These are phyloP conservation scores for Pachymerium ferrugineum DNA, from an alignment of 2,888 invertebrate genomes.

Conservation along the genomic window DNA sequence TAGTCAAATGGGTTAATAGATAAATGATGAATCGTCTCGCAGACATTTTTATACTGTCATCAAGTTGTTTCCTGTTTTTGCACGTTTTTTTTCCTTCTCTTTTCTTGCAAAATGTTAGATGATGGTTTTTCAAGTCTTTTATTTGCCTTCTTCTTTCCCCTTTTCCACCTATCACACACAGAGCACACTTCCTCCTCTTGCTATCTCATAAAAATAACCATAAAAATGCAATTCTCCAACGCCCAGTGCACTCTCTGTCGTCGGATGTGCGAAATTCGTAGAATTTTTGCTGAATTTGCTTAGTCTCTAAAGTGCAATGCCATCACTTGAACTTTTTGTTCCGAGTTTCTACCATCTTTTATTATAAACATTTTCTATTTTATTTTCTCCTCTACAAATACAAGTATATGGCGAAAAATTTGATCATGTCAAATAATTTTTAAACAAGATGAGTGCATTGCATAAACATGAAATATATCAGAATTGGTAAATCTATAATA, in stretches of 20 bases:
- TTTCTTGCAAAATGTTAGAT: neutral
- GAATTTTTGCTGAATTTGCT: neutral
- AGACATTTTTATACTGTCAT: constrained; percentile 4
- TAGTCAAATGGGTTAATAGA: neutral
- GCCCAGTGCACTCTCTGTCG: neutral
- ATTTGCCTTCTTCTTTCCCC: too few species aligned
- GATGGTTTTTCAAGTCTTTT: constrained; percentile 1
- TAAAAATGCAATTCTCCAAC: constrained; percentile 9
- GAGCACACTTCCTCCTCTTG: neutral
- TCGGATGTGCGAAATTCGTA: constrained; percentile 2
- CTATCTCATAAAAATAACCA: constrained; percentile 9
- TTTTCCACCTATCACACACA: constrained; percentile 2
- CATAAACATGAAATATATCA: too few species aligned
- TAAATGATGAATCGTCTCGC: neutral
- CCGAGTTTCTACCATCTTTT: neutral
- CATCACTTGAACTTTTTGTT: neutral
- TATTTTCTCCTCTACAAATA: neutral
- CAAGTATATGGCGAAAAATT: neutral
- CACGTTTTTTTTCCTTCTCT: neutral
- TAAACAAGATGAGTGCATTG: too few species aligned
- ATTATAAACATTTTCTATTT: neutral
- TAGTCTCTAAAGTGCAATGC: neutral
- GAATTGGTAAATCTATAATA: too few species aligned
- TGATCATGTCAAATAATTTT: too few species aligned
- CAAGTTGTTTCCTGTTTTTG: constrained; percentile 8